Base-by-base conservation (phyloP, 2,113 vertebrate genomes). In the Eubucco bourcierii region DNA sequence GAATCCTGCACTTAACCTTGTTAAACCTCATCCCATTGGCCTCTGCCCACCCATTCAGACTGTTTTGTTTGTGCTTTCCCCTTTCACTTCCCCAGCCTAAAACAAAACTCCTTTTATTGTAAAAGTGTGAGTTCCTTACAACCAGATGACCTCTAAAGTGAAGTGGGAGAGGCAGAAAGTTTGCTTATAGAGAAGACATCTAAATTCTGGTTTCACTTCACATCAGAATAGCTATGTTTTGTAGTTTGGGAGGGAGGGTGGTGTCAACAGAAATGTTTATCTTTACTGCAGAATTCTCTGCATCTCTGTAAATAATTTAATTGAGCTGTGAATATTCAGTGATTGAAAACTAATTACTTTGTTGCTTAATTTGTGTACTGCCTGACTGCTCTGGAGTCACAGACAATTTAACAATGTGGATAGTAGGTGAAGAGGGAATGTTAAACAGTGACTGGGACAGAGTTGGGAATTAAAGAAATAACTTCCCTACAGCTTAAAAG, bases 341-440 rank as follows among this genome's bases (percentile, higher is more conserved):
- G 97, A 97, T 96, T 97, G 97, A 97, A 98, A 97, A 95, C 96
- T 97, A 97, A 97, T 98, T 97, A 97, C 93, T 97, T 96, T 96
- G 94, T 95, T 88, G 84, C 94, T 97, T 97, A 97, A 97, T 98
- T 97, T 97, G 97, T 96, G 96, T 94, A 79, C 95, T 96, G 97
- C 96, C 94, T 97, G 96, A 95, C 96, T 98, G 97, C 95, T 97
- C 85, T 91, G 93, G 93, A 95, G 93, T 96, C 97, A 95, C 39
- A 50, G 96, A 88, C 95, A 97, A 97, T 98, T 98, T 97, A 97
- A 97, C 97, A 97, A 93, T 93, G 93, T 93, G 95, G 97, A 91
- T 87, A 91, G 87, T 85, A 94, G 15, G 56, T 97, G 97, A 97
- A 96, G 66, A 68, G 25, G 20, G 97, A 97, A 97, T 97, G 94